Percentiles rank a stretch among this genome's conserved stretches.
Conservation (phyloP, 1,140 invertebrate species). For the Hylaeus volcanicus region DNA sequence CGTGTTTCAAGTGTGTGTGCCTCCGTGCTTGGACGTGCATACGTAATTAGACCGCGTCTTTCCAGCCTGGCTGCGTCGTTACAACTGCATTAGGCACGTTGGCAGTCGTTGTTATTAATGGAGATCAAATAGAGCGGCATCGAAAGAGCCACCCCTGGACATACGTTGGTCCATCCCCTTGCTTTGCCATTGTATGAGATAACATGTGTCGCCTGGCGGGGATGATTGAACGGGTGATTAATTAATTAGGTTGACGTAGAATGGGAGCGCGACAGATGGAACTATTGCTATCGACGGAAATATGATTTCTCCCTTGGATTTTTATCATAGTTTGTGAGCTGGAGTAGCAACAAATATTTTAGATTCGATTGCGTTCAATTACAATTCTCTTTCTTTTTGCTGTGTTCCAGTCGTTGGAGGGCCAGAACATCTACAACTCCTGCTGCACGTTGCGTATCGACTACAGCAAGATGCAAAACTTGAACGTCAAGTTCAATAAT, state of each 20-base stretch:
- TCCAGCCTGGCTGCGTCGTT: background rate
- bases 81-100: constrained; percentile 2
- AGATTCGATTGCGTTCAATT: background rate
- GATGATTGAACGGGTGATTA: background rate
- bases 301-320: too few species aligned
- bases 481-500: constrained; percentile 99
- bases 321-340: too few species aligned
- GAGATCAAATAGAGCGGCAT: constrained; percentile 12
- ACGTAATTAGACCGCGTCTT: constrained; percentile 38
- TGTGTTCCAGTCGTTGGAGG: constrained; percentile 91
- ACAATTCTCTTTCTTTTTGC: background rate
- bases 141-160: background rate
- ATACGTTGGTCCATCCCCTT: background rate
- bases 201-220: background rate
- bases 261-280: too few species aligned
- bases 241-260: background rate
- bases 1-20: background rate
- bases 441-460: constrained; percentile 99
- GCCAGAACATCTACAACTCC: constrained; percentile 99
- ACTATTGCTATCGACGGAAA: too few species aligned
- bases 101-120: constrained; percentile 19
- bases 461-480: constrained; percentile 97
- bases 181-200: background rate
- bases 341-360: too few species aligned
- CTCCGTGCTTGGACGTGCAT: constrained; percentile 18